Percentiles rank a stretch among this genome's conserved stretches.
Conservation (phyloP, 2,797 vertebrate genomes). For the Silurus lanzhouensis region DNA sequence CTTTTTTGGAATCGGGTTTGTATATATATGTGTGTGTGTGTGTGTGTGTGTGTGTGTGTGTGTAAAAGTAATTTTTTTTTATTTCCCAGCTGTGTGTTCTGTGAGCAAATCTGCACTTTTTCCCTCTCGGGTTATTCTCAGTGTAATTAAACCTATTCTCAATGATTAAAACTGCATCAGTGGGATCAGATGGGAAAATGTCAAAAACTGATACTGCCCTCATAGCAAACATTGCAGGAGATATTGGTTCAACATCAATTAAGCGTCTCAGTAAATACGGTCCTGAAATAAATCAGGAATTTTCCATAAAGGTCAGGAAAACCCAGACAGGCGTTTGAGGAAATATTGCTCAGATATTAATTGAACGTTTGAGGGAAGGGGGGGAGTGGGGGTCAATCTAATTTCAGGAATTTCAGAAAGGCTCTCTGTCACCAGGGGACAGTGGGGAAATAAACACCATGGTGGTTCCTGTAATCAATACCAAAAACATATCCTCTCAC, state of each 20-base stretch:
- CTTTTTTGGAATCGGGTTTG: no score
- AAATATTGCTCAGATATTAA: no score
- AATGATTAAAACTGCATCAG: not conserved
- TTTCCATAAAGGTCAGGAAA: not conserved
- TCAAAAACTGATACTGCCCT: not conserved
- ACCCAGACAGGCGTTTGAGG: not conserved
- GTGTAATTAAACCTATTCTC: not conserved
- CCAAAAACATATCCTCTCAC: not conserved
- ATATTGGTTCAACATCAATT: not conserved
- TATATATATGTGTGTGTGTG: no score
- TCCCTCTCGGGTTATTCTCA: not conserved
- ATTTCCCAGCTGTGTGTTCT: not conserved
- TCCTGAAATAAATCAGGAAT: not conserved
- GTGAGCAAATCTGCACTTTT: not conserved
- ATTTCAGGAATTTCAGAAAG: not conserved
- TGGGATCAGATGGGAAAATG: not conserved
- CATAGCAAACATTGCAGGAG: not conserved
- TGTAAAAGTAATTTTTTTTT: not conserved
- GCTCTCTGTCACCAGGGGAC: not conserved
- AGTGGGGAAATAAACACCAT: not conserved
- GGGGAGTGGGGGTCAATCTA: not conserved
- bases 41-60: no score
- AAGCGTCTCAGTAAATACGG: not conserved
- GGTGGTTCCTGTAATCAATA: not conserved
- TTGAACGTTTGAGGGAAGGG: no score